phyloP scores from a whole-genome alignment of 2,113 vertebrate species.

The Phainopepla nitens region DNA sequence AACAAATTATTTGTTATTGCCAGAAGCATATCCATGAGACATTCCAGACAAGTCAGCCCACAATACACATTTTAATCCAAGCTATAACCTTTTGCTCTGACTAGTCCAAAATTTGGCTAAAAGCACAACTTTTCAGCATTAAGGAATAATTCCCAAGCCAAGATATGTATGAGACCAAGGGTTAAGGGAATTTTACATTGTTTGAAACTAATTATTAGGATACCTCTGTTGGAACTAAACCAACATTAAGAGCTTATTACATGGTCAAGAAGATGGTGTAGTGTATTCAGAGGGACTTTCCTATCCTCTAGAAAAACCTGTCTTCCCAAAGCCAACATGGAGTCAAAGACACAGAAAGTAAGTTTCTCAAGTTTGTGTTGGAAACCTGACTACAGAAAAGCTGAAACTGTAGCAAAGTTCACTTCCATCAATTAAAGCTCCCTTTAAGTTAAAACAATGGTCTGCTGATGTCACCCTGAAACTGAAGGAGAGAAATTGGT shows the following conservation, averaged over 20 bases:
- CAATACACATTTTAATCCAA: neutral
- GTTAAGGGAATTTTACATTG: neutral
- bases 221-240: neutral
- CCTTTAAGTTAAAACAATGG: neutral
- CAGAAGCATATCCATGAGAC: neutral
- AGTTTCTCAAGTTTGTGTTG: neutral
- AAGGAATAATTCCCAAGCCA: neutral
- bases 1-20: slow-evolving; percentile 4
- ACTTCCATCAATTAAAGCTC: neutral
- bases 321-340: neutral
- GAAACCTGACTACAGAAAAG: neutral
- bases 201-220: neutral
- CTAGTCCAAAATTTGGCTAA: neutral
- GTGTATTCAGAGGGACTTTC: neutral
- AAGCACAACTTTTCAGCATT: neutral
- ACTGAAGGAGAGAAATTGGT: neutral
- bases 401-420: neutral
- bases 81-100: neutral
- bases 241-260: neutral
- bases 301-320: neutral
- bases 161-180: neutral
- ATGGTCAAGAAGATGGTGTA: neutral
- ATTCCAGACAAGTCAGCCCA: neutral
- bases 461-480: neutral
- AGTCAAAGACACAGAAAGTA: neutral